phyloP scores from a whole-genome alignment of 23 tunicate genomes.

The Ascidia mentula region DNA sequence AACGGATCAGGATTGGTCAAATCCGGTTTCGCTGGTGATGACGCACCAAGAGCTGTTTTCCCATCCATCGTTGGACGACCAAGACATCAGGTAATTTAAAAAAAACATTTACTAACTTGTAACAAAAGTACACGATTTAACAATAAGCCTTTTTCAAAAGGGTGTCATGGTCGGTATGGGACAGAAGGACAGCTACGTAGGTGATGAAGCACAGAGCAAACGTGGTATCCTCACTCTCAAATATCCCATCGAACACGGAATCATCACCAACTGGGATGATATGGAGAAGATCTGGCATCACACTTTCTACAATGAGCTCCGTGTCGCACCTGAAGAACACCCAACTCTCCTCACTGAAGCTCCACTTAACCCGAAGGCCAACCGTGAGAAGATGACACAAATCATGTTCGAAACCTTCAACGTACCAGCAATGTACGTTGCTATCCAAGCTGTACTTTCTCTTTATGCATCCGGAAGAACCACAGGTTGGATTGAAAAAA shows the following conservation, averaged over 20 bases:
- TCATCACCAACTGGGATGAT: constrained; percentile 98
- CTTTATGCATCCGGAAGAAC: constrained; percentile 93
- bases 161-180: constrained; percentile 99
- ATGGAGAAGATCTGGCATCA: constrained; percentile 99
- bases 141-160: constrained; percentile 25
- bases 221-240: constrained; percentile 86
- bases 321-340: constrained; percentile 96
- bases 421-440: constrained; percentile 98
- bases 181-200: constrained; percentile 92
- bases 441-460: constrained; percentile 92
- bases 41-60: constrained; percentile 92
- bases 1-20: constrained; percentile 91
- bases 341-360: constrained; percentile 91
- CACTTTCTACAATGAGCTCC: constrained; percentile 97
- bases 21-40: constrained; percentile 91
- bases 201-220: constrained; percentile 93
- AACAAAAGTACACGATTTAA: neutral
- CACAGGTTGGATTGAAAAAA: constrained; percentile 39
- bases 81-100: constrained; percentile 67
- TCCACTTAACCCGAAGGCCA: constrained; percentile 92
- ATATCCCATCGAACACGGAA: constrained; percentile 95
- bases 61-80: constrained; percentile 95
- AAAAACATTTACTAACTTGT: neutral
- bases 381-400: constrained; percentile 94
- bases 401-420: constrained; percentile 97